Conservation (phyloP, 2,797 vertebrate species). For the Moxostoma hubbsi region DNA sequence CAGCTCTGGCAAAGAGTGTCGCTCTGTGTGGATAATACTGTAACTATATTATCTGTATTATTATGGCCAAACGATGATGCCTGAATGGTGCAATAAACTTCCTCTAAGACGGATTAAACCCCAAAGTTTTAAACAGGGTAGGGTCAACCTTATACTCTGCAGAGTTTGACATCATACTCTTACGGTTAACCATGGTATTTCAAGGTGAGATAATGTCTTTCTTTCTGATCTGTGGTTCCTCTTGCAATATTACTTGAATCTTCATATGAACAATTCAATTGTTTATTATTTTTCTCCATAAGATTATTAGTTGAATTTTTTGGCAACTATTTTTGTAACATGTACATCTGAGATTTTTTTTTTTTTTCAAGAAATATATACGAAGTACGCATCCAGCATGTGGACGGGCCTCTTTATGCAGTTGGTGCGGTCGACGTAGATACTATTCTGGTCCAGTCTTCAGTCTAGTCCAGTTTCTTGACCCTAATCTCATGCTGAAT, state of each 20-base stretch:
- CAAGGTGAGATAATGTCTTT: constrained; percentile 53
- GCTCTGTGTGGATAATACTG: constrained; percentile 42
- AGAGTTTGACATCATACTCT: constrained; percentile 29
- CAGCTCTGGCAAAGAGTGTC: constrained; percentile 31
- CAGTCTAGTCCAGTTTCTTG: constrained; percentile 61
- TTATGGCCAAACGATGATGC: constrained; percentile 51
- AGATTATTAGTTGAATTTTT: constrained; percentile 73
- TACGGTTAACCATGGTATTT: constrained; percentile 45
- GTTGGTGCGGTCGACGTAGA: constrained; percentile 46
- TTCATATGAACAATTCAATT: constrained; percentile 47
- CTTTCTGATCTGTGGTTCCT: constrained; percentile 47
- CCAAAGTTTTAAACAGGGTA: constrained; percentile 60
- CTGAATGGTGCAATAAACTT: constrained; percentile 46
- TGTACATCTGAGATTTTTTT: constrained; percentile 58
- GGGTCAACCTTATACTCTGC: constrained; percentile 10
- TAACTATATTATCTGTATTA: constrained; percentile 50
- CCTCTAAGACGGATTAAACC: constrained; percentile 47
- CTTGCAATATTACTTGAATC: constrained; percentile 53
- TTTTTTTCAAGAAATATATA: constrained; percentile 26
- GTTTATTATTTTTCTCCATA: constrained; percentile 57
- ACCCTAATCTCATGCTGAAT: constrained; percentile 73
- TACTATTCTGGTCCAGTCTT: constrained; percentile 46
- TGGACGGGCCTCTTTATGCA: constrained; percentile 49
- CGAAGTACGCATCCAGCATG: constrained; percentile 45
- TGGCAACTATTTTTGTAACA: constrained; percentile 80